Conservation (phyloP, 2,113 vertebrate species). For the Pimephales promelas region DNA sequence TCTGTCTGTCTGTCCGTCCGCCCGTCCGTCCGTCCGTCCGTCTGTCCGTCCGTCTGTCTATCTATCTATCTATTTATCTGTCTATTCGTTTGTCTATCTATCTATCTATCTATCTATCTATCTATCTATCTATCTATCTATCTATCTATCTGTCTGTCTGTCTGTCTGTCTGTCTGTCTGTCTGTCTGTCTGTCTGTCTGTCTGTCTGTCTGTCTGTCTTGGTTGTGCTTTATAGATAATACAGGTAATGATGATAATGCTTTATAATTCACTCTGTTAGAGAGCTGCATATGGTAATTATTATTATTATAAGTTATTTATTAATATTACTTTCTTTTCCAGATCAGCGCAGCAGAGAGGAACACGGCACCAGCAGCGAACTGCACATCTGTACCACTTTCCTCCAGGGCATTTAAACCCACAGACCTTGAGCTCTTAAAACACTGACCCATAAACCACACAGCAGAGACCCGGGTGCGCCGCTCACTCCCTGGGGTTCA, state of each 20-base stretch:
- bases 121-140: not conserved
- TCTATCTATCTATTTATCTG: not conserved
- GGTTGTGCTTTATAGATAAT: too few species aligned
- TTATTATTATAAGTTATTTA: too few species aligned
- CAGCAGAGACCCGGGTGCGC: not conserved
- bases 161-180: not conserved
- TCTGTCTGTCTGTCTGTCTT: not conserved
- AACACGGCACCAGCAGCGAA: not conserved
- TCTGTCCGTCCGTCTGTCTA: too few species aligned
- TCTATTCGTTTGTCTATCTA: not conserved
- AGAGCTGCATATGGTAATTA: too few species aligned
- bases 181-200: not conserved
- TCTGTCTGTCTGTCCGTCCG: too few species aligned
- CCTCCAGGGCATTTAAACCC: not conserved
- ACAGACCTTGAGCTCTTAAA: slow-evolving; percentile 3
- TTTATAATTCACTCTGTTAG: too few species aligned
- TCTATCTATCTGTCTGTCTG: rapidly evolving
- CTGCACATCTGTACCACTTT: not conserved
- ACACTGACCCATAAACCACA: not conserved
- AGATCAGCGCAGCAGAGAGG: not conserved
- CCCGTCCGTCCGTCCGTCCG: too few species aligned
- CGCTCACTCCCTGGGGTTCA: not conserved
- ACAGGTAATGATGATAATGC: too few species aligned
- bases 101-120: not conserved
- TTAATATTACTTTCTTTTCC: too few species aligned